Evolutionary conservation across 2,888 invertebrate genomes (phyloP).

Genomic region (Axea sp.): DNA sequence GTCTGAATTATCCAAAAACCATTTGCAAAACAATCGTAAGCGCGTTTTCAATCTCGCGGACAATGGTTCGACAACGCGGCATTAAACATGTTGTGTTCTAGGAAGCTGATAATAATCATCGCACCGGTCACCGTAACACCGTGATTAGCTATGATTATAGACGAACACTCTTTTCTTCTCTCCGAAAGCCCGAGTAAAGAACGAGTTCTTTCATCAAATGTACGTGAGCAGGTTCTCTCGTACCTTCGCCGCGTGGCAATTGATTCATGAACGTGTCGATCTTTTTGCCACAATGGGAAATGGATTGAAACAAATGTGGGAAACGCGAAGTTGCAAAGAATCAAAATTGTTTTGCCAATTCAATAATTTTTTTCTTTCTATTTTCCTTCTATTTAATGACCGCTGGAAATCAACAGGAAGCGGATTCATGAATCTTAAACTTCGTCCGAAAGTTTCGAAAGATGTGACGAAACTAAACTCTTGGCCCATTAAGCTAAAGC

Average conservation of each 20-base stretch:
- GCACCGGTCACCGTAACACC: constrained; percentile 63
- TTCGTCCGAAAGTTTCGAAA: neutral
- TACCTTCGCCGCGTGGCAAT: constrained; percentile 21
- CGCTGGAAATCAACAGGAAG: neutral
- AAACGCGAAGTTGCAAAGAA: no score
- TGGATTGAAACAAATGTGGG: constrained; percentile 14
- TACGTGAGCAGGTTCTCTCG: constrained; percentile 24
- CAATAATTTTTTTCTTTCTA: no score
- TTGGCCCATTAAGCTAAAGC: constrained; percentile 1
- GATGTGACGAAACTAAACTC: neutral
- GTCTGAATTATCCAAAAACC: constrained; percentile 42
- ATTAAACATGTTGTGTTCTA: constrained; percentile 58
- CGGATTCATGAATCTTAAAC: constrained; percentile 10
- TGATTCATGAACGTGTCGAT: no score
- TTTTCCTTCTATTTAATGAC: neutral
- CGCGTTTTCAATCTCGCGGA: constrained; percentile 26
- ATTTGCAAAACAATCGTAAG: constrained; percentile 30
- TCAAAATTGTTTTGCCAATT: no score
- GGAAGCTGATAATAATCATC: constrained; percentile 65
- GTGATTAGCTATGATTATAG: constrained; percentile 70
- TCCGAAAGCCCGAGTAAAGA: constrained; percentile 41
- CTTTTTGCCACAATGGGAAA: no score
- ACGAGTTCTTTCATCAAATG: constrained; percentile 48
- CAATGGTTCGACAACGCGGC: constrained; percentile 37
- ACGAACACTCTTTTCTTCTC: constrained; percentile 60